Base-by-base conservation (phyloP, 2,888 invertebrate genomes). In the Mactromeris polynyma region DNA sequence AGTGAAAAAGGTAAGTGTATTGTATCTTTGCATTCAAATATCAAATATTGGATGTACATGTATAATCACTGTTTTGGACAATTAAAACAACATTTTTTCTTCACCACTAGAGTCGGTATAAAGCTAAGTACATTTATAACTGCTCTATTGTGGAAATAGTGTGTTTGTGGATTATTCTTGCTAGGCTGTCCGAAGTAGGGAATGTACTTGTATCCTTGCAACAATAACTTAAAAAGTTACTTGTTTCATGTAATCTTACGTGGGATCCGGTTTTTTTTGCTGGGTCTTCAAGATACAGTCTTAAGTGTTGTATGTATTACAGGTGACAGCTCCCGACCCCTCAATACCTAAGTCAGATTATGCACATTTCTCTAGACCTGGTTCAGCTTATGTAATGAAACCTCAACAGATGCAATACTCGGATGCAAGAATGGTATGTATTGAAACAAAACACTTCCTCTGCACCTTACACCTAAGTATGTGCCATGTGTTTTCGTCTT, bases 1-100 rank as follows among this genome's bases (percentile, higher is more conserved):
- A 80, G 95, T 96, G 3, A 93, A 94, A 92, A 96, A 95, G 94
- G 96, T 96, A 83, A 83, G 86, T 69, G 38, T 31, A 36, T 42
- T 33, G 54, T 33, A 58, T 58, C 2, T 11, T 7, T 46, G 1
- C 17, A 46, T 46, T 46, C 46, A 17, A n/a, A n/a, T 46, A 46
- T 1, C 17, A 46, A 46, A 46, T 14, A 46, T 46, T 46, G 11
- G 40, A 17, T 3, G 14, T 46, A 46, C 14, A 17, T 46, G 46
- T 46, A 46, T n/a, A n/a, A n/a, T n/a, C n/a, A n/a, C n/a, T n/a
- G n/a, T n/a, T n/a, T n/a, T n/a, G n/a, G n/a, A n/a, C n/a, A n/a
- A n/a, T n/a, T n/a, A n/a, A n/a, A n/a, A n/a, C n/a, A n/a, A n/a
- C n/a, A n/a, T n/a, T n/a, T n/a, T n/a, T n/a, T n/a, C n/a, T n/a